phyloP scores from a whole-genome alignment of 2,797 vertebrate species.

The Taenioides sp. region DNA sequence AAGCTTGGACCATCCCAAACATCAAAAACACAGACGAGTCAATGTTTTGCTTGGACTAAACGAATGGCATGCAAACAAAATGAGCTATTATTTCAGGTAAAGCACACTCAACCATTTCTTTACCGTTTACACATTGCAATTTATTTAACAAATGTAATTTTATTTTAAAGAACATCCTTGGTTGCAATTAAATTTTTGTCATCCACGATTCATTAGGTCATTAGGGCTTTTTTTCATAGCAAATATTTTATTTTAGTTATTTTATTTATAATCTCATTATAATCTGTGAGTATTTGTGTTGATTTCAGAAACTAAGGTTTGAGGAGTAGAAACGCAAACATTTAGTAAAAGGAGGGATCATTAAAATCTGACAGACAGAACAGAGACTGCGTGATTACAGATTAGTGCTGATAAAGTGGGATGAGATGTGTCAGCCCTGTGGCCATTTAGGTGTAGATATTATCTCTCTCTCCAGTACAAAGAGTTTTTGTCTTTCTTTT shows the following conservation, averaged over 20 bases:
- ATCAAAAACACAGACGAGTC: not conserved
- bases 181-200: too few species aligned
- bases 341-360: constrained; percentile 50
- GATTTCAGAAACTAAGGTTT: constrained; percentile 39
- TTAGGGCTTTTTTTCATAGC: too few species aligned
- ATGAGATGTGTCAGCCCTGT: constrained; percentile 57
- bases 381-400: constrained; percentile 52
- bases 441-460: constrained; percentile 55
- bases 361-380: constrained; percentile 35
- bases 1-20: not conserved
- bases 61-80: not conserved
- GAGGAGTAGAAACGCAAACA: constrained; percentile 47
- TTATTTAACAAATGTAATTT: too few species aligned
- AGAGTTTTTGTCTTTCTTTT: constrained; percentile 36
- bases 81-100: not conserved
- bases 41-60: not conserved
- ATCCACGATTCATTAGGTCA: too few species aligned
- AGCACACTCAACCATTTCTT: not conserved
- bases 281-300: constrained; percentile 11
- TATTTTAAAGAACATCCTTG: too few species aligned
- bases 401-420: constrained; percentile 64
- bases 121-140: not conserved
- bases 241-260: not conserved
- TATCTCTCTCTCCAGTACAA: constrained; percentile 42
- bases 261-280: not conserved